Evolutionary conservation across 1,140 invertebrate genomes (phyloP).

Genomic region (Phortica variegata): DNA sequence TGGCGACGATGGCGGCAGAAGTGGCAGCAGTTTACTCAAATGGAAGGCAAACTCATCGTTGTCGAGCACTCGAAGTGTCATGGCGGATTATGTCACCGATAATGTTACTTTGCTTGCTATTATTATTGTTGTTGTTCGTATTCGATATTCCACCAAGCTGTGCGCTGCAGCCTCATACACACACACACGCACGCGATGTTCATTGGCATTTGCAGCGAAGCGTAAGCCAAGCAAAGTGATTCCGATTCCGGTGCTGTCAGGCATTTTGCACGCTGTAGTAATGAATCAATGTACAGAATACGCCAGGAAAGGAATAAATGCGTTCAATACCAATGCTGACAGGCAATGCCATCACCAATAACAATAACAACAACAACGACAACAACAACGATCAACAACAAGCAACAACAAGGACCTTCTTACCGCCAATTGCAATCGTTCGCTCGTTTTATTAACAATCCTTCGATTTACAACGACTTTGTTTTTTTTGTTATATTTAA

Average conservation of each 20-base stretch:
- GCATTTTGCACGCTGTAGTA: constrained; percentile 34
- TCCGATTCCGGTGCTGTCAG: constrained; percentile 39
- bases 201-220: constrained; percentile 41
- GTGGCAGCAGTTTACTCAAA: too few relatives aligned
- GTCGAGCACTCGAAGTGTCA: too few relatives aligned
- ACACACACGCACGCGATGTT: constrained; percentile 38
- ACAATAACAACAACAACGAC: too few relatives aligned
- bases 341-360: too few relatives aligned
- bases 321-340: background rate
- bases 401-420: background rate
- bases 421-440: background rate
- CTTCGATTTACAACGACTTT: constrained; percentile 26
- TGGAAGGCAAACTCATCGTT: too few relatives aligned
- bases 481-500: constrained; percentile 21
- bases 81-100: constrained; percentile 31
- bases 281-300: constrained; percentile 1
- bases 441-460: constrained; percentile 42
- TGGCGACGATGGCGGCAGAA: too few relatives aligned
- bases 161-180: too few relatives aligned
- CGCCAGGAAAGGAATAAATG: background rate
- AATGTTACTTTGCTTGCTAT: background rate
- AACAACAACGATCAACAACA: too few relatives aligned
- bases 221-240: constrained; percentile 39
- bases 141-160: too few relatives aligned
- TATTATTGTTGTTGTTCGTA: constrained; percentile 8